Conservation (phyloP, 2,888 invertebrate species). For the Epinotia demarniana region DNA sequence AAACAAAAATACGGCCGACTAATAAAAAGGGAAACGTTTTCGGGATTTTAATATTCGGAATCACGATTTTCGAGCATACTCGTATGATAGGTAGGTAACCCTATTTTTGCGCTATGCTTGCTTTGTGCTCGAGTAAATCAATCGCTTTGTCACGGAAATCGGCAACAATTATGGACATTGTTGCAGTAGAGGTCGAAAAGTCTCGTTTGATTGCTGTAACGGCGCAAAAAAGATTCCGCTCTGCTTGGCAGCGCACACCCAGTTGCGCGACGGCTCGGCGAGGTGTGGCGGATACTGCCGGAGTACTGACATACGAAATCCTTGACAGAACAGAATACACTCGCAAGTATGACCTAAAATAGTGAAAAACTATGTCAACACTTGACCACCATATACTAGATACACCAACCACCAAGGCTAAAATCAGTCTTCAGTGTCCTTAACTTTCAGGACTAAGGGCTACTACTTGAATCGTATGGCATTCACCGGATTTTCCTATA, state of each 20-base stretch:
- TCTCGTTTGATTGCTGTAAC: constrained; percentile 14
- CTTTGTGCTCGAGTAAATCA: background rate
- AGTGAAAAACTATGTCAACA: background rate
- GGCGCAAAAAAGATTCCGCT: constrained; percentile 35
- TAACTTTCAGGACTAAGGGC: background rate
- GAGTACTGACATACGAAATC: background rate
- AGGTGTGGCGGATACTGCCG: background rate
- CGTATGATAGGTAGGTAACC: too few species aligned
- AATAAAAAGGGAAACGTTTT: too few species aligned
- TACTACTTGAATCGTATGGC: too few species aligned
- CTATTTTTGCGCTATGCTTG: too few species aligned
- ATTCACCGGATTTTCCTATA: too few species aligned
- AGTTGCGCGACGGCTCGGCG: background rate
- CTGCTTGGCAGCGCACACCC: constrained; percentile 10
- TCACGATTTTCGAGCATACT: too few species aligned
- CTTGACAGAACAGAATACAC: too few species aligned
- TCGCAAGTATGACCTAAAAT: background rate
- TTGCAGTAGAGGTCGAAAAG: background rate
- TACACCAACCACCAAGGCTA: background rate
- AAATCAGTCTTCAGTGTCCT: background rate
- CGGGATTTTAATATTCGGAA: too few species aligned
- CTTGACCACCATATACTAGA: too few species aligned
- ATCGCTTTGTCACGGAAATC: background rate
- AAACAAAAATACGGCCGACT: too few species aligned
- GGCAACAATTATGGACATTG: constrained; percentile 2